phyloP scores from a whole-genome alignment of 2,797 vertebrate genomes.

The Hozukius guyotensis region DNA sequence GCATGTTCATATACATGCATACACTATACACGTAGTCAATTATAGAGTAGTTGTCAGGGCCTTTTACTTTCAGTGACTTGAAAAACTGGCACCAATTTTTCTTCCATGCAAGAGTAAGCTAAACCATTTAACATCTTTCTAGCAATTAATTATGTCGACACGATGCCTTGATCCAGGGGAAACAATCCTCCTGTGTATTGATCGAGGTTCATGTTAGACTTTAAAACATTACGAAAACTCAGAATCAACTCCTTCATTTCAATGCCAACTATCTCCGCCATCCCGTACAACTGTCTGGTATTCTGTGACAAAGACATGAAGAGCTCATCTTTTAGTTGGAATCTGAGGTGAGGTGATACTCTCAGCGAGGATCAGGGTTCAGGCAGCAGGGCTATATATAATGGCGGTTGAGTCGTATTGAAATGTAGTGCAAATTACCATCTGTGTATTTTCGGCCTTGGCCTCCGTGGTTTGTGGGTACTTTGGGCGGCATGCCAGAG shows the following conservation, averaged over 20 bases:
- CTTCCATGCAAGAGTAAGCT: background rate
- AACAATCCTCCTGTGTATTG: background rate
- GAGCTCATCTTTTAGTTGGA: slow-evolving; percentile 61
- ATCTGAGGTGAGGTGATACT: slow-evolving; percentile 73
- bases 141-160: slow-evolving; percentile 21
- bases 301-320: slow-evolving; percentile 61
- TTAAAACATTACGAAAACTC: slow-evolving; percentile 22
- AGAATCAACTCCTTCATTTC: background rate
- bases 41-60: background rate
- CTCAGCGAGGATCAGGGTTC: slow-evolving; percentile 70
- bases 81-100: slow-evolving; percentile 5
- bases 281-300: slow-evolving; percentile 8
- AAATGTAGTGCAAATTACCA: slow-evolving; percentile 86
- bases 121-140: slow-evolving; percentile 10
- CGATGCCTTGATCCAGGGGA: background rate
- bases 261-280: background rate
- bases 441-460: slow-evolving; percentile 86
- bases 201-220: slow-evolving; percentile 29
- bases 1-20: background rate
- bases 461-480: slow-evolving; percentile 84
- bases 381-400: slow-evolving; percentile 76
- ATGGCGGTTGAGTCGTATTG: slow-evolving; percentile 78
- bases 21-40: background rate
- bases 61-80: background rate
- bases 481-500: slow-evolving; percentile 85